phyloP scores from a whole-genome alignment of 2,797 vertebrate species.

The Huso huso region DNA sequence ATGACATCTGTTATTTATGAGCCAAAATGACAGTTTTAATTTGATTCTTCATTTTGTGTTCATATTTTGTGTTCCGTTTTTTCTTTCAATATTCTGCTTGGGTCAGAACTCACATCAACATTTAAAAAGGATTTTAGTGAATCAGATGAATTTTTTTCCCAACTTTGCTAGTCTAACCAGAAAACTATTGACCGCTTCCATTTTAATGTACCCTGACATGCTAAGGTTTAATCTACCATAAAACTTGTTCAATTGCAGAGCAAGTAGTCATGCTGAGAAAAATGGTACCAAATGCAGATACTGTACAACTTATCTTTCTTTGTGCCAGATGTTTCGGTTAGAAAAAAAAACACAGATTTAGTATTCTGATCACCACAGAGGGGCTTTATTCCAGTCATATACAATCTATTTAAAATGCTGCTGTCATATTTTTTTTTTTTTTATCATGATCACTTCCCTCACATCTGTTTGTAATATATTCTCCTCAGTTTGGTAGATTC shows the following conservation, averaged over 20 bases:
- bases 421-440: too few species aligned
- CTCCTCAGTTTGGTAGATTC: too few species aligned
- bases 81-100: constrained; percentile 1
- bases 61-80: constrained; percentile 14
- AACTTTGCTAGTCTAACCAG: constrained; percentile 20
- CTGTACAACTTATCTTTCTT: too few species aligned
- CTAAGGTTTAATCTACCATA: not conserved
- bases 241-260: not conserved
- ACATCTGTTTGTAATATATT: too few species aligned
- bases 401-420: too few species aligned
- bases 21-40: constrained; percentile 71
- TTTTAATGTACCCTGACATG: constrained; percentile 4
- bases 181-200: not conserved
- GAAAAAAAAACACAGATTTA: too few species aligned
- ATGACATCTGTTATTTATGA: constrained; percentile 80
- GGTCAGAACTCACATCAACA: constrained; percentile 22
- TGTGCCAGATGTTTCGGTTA: too few species aligned
- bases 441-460: too few species aligned
- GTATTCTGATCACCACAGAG: too few species aligned
- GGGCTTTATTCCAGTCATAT: too few species aligned
- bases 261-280: not conserved
- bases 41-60: constrained; percentile 64
- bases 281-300: not conserved
- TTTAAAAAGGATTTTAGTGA: constrained; percentile 26
- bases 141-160: constrained; percentile 35